Percentiles rank a stretch among this genome's conserved stretches.
phyloP scores from a whole-genome alignment of 2,113 vertebrate genomes.

The Mesocricetus auratus region DNA sequence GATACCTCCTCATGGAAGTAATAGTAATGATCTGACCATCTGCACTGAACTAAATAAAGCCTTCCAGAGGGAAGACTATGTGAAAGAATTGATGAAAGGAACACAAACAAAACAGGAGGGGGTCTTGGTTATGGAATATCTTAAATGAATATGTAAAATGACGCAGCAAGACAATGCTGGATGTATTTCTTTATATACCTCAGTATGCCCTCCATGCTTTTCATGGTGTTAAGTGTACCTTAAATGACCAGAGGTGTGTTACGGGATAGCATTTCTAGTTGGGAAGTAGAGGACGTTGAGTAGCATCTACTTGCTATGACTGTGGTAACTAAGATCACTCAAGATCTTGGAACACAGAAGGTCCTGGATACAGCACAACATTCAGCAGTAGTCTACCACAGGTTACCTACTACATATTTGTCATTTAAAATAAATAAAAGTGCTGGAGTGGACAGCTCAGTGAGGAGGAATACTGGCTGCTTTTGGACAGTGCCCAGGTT shows the following conservation, averaged over 20 bases:
- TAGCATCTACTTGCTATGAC: background rate
- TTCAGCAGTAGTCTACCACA: background rate
- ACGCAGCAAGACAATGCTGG: background rate
- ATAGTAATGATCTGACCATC: background rate
- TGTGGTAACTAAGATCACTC: background rate
- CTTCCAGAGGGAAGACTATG: background rate
- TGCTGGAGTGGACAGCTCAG: background rate
- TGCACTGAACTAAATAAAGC: background rate
- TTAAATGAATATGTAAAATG: background rate
- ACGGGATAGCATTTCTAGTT: background rate
- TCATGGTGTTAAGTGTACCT: background rate
- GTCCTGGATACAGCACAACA: background rate
- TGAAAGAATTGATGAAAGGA: rapidly evolving
- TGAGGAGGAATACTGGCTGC: background rate
- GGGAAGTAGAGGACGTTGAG: background rate
- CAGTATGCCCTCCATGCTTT: background rate
- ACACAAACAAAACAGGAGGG: background rate
- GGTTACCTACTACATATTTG: background rate
- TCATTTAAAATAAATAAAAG: too few species aligned
- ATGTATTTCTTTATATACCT: background rate
- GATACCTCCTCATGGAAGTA: background rate
- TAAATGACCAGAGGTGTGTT: background rate
- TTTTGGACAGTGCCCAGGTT: too few species aligned
- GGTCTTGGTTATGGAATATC: background rate
- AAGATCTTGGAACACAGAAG: background rate